Evolutionary conservation across 2,113 vertebrate species (phyloP), one percentile per base, ranked within the genome.

Genomic region (Acrocephalus kingi): DNA sequence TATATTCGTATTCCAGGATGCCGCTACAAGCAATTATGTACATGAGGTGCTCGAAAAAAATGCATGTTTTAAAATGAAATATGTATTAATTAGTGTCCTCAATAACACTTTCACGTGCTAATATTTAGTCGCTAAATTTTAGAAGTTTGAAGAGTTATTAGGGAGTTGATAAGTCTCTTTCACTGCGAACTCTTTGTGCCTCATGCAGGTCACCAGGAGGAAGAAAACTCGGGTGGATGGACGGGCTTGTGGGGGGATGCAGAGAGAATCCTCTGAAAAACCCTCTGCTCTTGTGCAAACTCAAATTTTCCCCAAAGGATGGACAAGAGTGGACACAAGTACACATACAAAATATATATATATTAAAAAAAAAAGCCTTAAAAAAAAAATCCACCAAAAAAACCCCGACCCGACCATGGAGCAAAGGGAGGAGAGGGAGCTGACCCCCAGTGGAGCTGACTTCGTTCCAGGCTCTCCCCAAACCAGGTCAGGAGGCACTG

Each of bases 371-470:
- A 35, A 35, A 35, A 35, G 35, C 35, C 35, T 35, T 35, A 35
- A 35, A 35, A 35, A 35, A 4, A 13, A 56, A 64, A 51, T 11
- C 7, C 43, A 27, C 4, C 3, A 13, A 31, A 56, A 35, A 37
- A 37, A 27, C 1, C 0, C 4, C 30, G 4, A 39, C 5, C 20
- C 0, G 4, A 31, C 2, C 15, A 3, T 0, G 25, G 49, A 49
- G 52, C n/a, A 76, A 51, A 49, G 9, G 8, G 6, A 55, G 11
- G 35, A 67, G 31, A 68, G 25, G 22, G 22, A 82, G 6, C 9
- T 41, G 46, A 12, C 7, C 63, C 17, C 5, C 33, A 39, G 5
- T 11, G 67, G 45, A 54, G 2, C 4, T 12, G 10, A 24, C 19
- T 90, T 90, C 23, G 33, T 58, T 33, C 58, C 49, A 22, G 30